Percentiles rank a stretch among this genome's conserved stretches.
Evolutionary conservation across 1,140 invertebrate genomes (phyloP).

Genomic region (Caenorhabditis inopinata): DNA sequence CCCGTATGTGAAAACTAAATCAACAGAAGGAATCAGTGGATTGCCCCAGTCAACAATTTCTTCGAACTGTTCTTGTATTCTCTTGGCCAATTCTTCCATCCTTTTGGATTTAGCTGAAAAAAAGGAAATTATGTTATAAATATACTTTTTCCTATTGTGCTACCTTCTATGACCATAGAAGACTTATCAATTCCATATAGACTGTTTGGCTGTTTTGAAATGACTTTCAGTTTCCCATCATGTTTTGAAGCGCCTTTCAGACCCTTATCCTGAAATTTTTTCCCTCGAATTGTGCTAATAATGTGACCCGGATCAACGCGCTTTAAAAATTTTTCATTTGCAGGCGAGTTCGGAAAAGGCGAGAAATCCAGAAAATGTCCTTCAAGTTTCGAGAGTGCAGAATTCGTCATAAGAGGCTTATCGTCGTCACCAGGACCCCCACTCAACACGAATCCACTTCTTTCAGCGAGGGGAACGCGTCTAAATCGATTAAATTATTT

Average conservation of each 20-base stretch:
- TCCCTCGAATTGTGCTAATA: neutral
- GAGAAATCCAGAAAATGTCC: neutral
- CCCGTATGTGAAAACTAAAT: neutral
- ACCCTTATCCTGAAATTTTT: neutral
- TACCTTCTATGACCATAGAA: slow-evolving; percentile 7
- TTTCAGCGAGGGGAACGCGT: neutral
- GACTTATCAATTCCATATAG: neutral
- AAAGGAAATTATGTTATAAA: too few species aligned
- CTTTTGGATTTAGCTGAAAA: neutral
- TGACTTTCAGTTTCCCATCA: neutral
- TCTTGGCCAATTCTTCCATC: neutral
- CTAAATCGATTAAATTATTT: too few species aligned
- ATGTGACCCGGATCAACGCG: neutral
- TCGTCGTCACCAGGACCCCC: neutral
- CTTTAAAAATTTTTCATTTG: slow-evolving; percentile 3
- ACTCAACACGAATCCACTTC: neutral
- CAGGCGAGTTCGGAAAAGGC: neutral
- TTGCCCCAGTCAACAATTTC: slow-evolving; percentile 5
- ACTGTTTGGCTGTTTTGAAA: neutral
- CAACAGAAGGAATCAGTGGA: neutral
- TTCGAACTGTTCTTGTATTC: neutral
- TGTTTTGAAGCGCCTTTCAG: neutral
- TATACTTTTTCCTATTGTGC: too few species aligned
- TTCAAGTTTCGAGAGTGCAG: neutral
- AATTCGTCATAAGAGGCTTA: neutral